Conservation (phyloP, 1,140 invertebrate genomes). For the Drosophila teissieri region DNA sequence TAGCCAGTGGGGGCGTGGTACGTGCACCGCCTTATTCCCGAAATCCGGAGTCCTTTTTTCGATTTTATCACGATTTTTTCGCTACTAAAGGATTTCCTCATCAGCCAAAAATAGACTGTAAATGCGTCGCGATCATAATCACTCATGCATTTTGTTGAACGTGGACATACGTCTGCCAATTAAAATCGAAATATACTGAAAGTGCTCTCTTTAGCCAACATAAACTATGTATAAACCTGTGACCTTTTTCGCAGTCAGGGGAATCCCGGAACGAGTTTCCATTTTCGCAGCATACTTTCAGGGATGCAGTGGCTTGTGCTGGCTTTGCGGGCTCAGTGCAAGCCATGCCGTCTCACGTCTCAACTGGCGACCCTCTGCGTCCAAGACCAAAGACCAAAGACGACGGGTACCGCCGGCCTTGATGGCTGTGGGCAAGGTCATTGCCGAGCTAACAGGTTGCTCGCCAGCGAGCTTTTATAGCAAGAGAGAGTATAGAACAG, state of each 20-base stretch:
- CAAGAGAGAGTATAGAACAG: too few relatives aligned
- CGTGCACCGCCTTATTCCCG: neutral
- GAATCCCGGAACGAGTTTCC: neutral
- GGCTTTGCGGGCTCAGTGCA: neutral
- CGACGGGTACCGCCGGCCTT: slow-evolving; percentile 15
- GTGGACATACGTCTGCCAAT: too few relatives aligned
- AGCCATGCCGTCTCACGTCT: neutral
- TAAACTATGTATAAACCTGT: neutral
- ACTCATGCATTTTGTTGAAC: neutral
- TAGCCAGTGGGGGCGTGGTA: neutral
- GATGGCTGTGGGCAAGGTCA: slow-evolving; percentile 16
- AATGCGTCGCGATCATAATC: neutral
- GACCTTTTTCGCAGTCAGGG: too few relatives aligned
- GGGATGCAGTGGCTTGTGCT: neutral
- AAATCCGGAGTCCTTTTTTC: neutral
- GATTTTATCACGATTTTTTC: too few relatives aligned
- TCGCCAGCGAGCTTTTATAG: slow-evolving; percentile 13
- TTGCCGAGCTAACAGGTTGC: slow-evolving; percentile 43
- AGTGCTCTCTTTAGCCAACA: too few relatives aligned
- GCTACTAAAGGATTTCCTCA: too few relatives aligned
- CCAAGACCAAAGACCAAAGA: neutral
- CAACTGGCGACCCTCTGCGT: neutral
- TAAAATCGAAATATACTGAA: too few relatives aligned
- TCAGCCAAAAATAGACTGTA: neutral
- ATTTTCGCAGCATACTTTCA: neutral